Conservation (phyloP, 2,113 vertebrate species). For the Picathartes gymnocephalus region DNA sequence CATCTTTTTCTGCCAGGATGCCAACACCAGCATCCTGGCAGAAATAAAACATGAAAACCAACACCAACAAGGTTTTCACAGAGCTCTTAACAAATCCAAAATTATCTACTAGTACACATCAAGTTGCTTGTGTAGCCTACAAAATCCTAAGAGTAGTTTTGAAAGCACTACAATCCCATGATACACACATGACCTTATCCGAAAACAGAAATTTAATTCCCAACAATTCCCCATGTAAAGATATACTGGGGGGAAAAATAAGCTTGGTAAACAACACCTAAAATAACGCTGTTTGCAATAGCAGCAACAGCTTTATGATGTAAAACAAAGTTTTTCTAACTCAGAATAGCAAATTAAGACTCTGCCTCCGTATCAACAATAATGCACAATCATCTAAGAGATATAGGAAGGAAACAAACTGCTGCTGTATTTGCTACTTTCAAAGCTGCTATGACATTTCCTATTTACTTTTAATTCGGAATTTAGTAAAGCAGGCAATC, state of each 20-base stretch:
- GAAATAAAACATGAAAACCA: not conserved
- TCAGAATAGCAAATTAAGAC: not conserved
- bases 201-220: not conserved
- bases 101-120: not conserved
- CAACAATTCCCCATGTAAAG: not conserved
- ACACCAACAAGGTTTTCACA: not conserved
- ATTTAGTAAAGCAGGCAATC: not conserved
- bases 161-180: not conserved
- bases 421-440: not conserved
- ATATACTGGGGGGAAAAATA: not conserved
- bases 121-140: not conserved
- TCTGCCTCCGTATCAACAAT: not conserved
- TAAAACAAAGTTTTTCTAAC: not conserved
- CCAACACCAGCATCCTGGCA: fast-evolving
- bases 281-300: not conserved
- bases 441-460: not conserved
- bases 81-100: not conserved
- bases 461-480: not conserved
- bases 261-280: not conserved
- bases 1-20: not conserved
- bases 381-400: not conserved
- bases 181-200: not conserved
- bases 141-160: not conserved
- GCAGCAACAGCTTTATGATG: not conserved
- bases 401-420: not conserved